Percentiles rank a stretch among this genome's conserved stretches.
phyloP scores from a whole-genome alignment of 2,113 vertebrate species.

The Scalopus aquaticus region DNA sequence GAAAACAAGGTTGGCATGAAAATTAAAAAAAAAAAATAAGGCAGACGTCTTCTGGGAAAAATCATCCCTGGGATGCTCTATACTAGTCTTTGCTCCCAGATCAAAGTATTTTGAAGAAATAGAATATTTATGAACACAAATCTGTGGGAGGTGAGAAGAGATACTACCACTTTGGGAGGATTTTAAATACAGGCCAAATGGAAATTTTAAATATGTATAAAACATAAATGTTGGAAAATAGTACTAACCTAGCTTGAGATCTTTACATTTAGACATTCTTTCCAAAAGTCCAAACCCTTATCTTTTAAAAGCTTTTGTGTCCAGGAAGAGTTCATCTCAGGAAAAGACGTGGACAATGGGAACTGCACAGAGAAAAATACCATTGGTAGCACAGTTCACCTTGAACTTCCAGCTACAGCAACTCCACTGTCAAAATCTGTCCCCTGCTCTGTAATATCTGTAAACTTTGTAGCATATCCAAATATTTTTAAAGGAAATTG shows the following conservation, averaged over 20 bases:
- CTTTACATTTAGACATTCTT: slow-evolving; percentile 1
- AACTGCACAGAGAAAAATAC: neutral
- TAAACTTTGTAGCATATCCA: neutral
- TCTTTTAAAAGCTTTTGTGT: neutral
- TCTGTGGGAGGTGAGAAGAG: neutral
- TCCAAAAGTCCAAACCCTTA: neutral
- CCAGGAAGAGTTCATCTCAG: neutral
- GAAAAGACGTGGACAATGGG: neutral
- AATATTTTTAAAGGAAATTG: neutral
- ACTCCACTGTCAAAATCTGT: neutral
- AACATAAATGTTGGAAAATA: neutral
- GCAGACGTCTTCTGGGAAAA: neutral
- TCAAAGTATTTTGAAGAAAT: slow-evolving; percentile 59
- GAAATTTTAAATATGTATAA: slow-evolving; percentile 44
- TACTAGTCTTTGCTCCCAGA: slow-evolving; percentile 56
- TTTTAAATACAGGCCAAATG: slow-evolving; percentile 39
- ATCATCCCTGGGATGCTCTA: neutral
- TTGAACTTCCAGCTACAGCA: neutral
- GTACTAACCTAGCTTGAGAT: neutral
- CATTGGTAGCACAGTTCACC: accelerated
- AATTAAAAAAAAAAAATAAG: neutral
- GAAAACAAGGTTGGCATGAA: neutral
- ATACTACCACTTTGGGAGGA: neutral
- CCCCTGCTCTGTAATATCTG: neutral
- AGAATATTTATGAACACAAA: slow-evolving; percentile 55